Evolutionary conservation across 1,140 invertebrate species (phyloP), one percentile per base, ranked within the genome.

Genomic region (Bursaphelenchus mucronatus): DNA sequence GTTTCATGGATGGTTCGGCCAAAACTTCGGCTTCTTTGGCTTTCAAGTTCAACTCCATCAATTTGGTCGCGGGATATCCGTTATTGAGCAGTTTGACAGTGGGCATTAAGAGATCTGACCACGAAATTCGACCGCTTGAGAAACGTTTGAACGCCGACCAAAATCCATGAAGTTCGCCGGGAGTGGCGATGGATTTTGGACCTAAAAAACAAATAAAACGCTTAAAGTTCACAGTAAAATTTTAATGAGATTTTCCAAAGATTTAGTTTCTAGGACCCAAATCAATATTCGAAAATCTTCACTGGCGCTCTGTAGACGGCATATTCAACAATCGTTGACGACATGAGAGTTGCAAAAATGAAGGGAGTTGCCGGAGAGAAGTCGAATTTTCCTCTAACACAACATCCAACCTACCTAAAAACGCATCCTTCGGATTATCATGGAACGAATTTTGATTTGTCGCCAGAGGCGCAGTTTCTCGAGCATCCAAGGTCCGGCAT

Each of bases 131-230:
- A 67, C 85, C 86, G 41, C 68, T 73, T 0, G 91, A 91, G 82
- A 89, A 94, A 55, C 84, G 85, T 74, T 88, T 82, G 79, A 94
- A 88, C 0, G 90, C 88, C 66, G 87, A 86, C 87, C 89, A 89
- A 77, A 92, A 91, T 2, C 92, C 94, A 63, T 87, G 87, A 1
- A 95, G 76, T 82, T 95, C 92, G 2, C 92, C 93, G 8, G 93
- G 92, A 8, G 52, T 47, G 11, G 67, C 76, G 46, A 78, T 62
- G 0, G 75, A 75, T 63, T 73, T 71, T 57, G 75, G 75, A 44
- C 71, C 72, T 68, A 17, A 21, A 59, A 13, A 64, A 19, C 15
- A 15, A 17, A 70, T 21, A 68, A 68, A 63, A 17, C 5, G 6
- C 5, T 30, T 1, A 30, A 5, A 44, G 54, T n/a, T 17, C 53